Base-by-base conservation (phyloP, 2,113 vertebrate genomes). In the Hippoglossus stenolepis region DNA sequence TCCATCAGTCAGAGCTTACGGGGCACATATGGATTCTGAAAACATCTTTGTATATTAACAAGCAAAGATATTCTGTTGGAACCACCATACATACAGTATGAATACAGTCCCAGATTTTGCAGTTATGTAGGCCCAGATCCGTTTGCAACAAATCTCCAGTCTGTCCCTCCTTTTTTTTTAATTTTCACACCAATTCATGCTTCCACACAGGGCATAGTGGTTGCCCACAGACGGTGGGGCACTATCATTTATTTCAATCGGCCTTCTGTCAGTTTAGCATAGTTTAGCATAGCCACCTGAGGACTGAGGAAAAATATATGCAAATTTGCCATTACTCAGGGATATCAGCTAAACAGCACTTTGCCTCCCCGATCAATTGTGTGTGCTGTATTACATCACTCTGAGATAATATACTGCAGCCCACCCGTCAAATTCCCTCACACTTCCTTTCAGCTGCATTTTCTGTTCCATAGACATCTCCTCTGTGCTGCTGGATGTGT, bases 231-330 rank as follows among this genome's bases (percentile, higher is more conserved):
- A 68, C 80, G 75, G 73, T 3, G 20, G 40, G 64, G 56, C 75
- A 78, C 54, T 62, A 74, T 86, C 79, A 88, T 91, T 87, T 87
- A 88, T 89, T 91, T 88, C 84, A 87, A 86, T 90, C 64, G 56
- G 75, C 72, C 72, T 77, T 84, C 76, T 90, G 90, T 87, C 85
- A 82, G 70, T 85, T 88, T 77, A 86, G 86, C 80, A 84, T 85
- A 84, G 75, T 85, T 87, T 88, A 88, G 82, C 79, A 79, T 79
- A 78, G 57, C 75, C 73, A 73, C 77, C 82, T 80, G 75, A 89
- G 85, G 70, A 80, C 31, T 72, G 65, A 64, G 69, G 65, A 67
- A 75, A 83, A 66, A 75, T 70, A 38, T 12, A 84, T 78, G 67
- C 80, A 85, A 61, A 82, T 85, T 83, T 77, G 20, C 60, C 45